Evolutionary conservation across 2,888 invertebrate species (phyloP).

Genomic region (Leptinotarsa tumamoca): DNA sequence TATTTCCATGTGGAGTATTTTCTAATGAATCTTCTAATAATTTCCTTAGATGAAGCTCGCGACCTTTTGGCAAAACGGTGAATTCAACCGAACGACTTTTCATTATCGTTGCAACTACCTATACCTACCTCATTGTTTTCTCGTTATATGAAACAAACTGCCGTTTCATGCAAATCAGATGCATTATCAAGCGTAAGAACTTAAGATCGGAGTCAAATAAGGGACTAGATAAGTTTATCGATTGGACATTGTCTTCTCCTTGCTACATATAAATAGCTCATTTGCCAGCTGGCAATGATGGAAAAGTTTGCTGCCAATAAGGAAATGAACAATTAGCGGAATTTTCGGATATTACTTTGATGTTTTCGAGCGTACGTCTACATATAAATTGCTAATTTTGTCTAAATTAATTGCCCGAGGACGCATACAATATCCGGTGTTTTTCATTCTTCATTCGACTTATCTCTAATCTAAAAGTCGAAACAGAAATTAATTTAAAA

Average conservation of each 20-base stretch:
- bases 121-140: no score
- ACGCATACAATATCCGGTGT: constrained; percentile 6
- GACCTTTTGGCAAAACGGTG: no score
- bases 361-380: neutral
- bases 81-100: no score
- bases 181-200: neutral
- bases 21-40: no score
- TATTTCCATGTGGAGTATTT: no score
- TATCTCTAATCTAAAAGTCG: neutral
- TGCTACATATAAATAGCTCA: constrained; percentile 9
- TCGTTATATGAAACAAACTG: neutral
- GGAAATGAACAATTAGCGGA: constrained; percentile 12
- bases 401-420: neutral
- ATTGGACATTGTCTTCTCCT: neutral
- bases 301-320: neutral
- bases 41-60: no score
- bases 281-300: neutral
- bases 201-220: neutral
- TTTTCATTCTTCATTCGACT: neutral
- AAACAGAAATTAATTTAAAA: neutral
- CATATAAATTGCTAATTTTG: constrained; percentile 7
- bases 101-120: no score
- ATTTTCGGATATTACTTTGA: constrained; percentile 7
- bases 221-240: neutral
- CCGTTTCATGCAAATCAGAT: neutral